Percentiles rank a stretch among this genome's conserved stretches.
Evolutionary conservation across 2,888 invertebrate genomes (phyloP).

Genomic region (Patella caerulea): DNA sequence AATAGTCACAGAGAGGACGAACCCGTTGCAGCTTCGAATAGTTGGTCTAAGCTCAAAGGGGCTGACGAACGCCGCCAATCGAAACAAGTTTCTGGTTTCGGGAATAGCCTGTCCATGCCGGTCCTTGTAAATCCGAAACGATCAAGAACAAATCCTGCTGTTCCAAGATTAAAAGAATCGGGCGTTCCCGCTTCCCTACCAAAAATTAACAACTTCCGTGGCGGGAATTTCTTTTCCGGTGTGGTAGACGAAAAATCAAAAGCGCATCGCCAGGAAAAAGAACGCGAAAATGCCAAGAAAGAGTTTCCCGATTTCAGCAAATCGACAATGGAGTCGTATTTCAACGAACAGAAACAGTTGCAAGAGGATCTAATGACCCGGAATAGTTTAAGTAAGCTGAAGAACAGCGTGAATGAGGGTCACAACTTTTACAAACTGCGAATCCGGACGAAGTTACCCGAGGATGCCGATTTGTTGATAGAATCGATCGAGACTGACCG

Average conservation of each 20-base stretch:
- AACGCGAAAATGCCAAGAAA: not conserved
- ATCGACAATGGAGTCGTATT: slow-evolving; percentile 40
- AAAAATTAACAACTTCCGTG: not conserved
- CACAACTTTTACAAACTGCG: slow-evolving; percentile 35
- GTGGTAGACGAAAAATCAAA: not conserved
- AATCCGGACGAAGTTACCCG: slow-evolving; percentile 24
- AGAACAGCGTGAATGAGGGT: slow-evolving; percentile 24
- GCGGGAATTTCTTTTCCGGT: not conserved
- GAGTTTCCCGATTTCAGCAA: slow-evolving; percentile 36
- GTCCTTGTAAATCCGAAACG: not conserved
- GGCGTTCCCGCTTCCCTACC: not conserved
- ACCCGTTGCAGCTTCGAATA: not conserved
- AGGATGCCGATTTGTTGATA: not conserved
- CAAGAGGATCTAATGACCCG: slow-evolving; percentile 48
- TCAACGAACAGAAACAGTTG: slow-evolving; percentile 40
- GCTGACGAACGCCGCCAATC: not conserved
- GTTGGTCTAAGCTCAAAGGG: not conserved
- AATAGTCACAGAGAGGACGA: not conserved
- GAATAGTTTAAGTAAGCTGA: slow-evolving; percentile 42
- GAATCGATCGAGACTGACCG: slow-evolving; percentile 5
- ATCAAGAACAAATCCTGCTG: not conserved
- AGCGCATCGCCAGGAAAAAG: not conserved
- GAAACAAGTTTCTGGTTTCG: not conserved
- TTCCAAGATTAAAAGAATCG: not conserved
- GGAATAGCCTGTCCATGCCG: not conserved